Conservation (phyloP, 2,113 vertebrate genomes). For the Forbesichthys papilliferus region DNA sequence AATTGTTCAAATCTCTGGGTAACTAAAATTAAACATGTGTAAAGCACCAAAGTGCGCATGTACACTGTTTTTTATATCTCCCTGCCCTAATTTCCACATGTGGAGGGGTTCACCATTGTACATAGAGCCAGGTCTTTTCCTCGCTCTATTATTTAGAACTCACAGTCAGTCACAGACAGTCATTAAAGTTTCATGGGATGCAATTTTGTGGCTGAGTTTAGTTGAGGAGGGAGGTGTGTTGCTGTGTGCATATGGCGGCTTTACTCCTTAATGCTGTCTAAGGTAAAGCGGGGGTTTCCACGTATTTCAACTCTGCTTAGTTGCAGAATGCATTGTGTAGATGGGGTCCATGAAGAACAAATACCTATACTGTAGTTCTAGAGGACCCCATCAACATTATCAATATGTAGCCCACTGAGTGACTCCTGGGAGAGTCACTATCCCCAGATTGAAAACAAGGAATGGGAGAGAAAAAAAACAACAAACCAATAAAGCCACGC, state of each 20-base stretch:
- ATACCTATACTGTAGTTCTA: too few species aligned
- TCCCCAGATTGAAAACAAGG: too few species aligned
- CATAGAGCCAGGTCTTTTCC: conserved; percentile 54
- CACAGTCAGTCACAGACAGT: conserved; percentile 71
- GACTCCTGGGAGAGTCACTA: too few species aligned
- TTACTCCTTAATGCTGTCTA: conserved; percentile 45
- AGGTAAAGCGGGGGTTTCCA: background rate
- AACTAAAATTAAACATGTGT: too few species aligned
- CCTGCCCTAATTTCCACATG: conserved; percentile 48
- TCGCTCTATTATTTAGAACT: conserved; percentile 71
- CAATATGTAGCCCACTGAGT: too few species aligned
- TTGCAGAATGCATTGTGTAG: too few species aligned
- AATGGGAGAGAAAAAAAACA: too few species aligned
- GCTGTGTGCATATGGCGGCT: conserved; percentile 55
- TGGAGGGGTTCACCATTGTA: conserved; percentile 64
- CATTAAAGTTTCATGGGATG: conserved; percentile 77
- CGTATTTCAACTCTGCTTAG: too few species aligned
- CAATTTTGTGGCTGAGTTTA: conserved; percentile 64
- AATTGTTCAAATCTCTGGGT: too few species aligned
- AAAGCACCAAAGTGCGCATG: conserved; percentile 7
- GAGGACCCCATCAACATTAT: too few species aligned
- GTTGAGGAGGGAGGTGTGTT: conserved; percentile 66
- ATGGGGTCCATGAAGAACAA: too few species aligned
- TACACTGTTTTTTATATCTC: conserved; percentile 19
- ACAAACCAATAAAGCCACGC: too few species aligned